phyloP scores from a whole-genome alignment of 2,888 invertebrate genomes.

The Oithona nana region DNA sequence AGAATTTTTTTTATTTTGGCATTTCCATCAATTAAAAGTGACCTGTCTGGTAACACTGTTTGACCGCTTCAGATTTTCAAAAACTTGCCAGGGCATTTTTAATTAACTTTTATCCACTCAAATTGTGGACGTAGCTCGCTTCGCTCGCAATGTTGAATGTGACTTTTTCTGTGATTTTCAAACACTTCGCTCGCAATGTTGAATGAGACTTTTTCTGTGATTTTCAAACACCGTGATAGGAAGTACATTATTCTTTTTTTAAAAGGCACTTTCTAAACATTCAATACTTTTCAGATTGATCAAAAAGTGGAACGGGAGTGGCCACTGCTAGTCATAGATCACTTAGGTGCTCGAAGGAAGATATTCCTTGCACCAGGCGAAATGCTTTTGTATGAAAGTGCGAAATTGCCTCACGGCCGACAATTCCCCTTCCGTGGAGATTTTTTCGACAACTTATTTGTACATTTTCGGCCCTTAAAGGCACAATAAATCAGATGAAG shows the following conservation, averaged over 20 bases:
- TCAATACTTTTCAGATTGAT: background rate
- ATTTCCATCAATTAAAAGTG: too few species aligned
- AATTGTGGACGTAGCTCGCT: too few species aligned
- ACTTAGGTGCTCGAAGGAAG: background rate
- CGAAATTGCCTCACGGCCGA: background rate
- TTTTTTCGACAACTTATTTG: slow-evolving; percentile 5
- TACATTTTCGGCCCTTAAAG: slow-evolving; percentile 3
- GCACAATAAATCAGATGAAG: too few species aligned
- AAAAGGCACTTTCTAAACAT: background rate
- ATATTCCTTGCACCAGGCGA: slow-evolving; percentile 2
- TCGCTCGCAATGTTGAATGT: too few species aligned
- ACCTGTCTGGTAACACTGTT: too few species aligned
- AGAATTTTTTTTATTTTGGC: background rate
- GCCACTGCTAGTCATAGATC: background rate
- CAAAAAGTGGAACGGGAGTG: background rate
- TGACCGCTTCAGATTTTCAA: too few species aligned
- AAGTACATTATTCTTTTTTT: background rate
- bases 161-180: too few species aligned
- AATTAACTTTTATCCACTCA: too few species aligned
- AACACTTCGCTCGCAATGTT: too few species aligned
- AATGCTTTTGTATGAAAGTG: slow-evolving; percentile 5
- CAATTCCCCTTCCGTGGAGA: slow-evolving; percentile 4
- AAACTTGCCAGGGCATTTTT: too few species aligned
- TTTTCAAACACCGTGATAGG: too few species aligned
- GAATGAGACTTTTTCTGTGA: too few species aligned